phyloP scores from a whole-genome alignment of 2,888 invertebrate species.

The Amphipyra tragopoginis region DNA sequence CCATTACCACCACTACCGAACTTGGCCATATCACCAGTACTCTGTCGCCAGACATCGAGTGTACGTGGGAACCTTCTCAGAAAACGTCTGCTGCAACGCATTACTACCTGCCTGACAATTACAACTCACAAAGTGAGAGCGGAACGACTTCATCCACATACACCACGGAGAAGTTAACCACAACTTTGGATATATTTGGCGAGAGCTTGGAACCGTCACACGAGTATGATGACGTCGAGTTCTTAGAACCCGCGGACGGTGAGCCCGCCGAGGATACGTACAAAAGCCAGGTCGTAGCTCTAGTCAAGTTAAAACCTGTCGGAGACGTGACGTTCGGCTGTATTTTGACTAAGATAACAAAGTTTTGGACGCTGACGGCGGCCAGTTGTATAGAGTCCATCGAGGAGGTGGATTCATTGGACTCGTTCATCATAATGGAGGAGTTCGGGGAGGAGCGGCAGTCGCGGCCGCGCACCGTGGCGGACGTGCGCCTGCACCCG shows the following conservation, averaged over 20 bases:
- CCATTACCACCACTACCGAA: too few species aligned
- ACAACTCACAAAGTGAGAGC: background rate
- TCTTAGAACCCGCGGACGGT: constrained; percentile 53
- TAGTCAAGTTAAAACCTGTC: constrained; percentile 73
- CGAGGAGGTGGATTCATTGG: constrained; percentile 77
- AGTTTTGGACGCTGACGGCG: constrained; percentile 77
- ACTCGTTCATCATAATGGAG: constrained; percentile 77
- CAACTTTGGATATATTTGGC: constrained; percentile 1
- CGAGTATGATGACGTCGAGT: constrained; percentile 30
- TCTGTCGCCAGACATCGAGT: constrained; percentile 60
- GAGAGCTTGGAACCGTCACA: constrained; percentile 8
- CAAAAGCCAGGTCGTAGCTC: constrained; percentile 66
- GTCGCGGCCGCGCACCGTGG: constrained; percentile 64
- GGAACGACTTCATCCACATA: background rate
- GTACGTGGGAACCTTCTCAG: constrained; percentile 77
- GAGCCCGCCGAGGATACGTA: constrained; percentile 49
- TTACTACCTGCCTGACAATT: constrained; percentile 62
- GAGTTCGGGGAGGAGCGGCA: constrained; percentile 61
- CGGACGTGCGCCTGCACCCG: constrained; percentile 76
- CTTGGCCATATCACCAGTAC: constrained; percentile 24
- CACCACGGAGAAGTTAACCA: constrained; percentile 1
- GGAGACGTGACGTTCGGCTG: constrained; percentile 77
- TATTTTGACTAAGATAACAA: constrained; percentile 73
- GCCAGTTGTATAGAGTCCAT: constrained; percentile 82
- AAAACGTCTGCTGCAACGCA: constrained; percentile 68